A percentile compares a stretch with the other conserved stretches of the same genome.
These are phyloP conservation scores for Casuarius casuarius DNA, from an alignment of 2,113 vertebrate species.

Conservation along the genomic window DNA sequence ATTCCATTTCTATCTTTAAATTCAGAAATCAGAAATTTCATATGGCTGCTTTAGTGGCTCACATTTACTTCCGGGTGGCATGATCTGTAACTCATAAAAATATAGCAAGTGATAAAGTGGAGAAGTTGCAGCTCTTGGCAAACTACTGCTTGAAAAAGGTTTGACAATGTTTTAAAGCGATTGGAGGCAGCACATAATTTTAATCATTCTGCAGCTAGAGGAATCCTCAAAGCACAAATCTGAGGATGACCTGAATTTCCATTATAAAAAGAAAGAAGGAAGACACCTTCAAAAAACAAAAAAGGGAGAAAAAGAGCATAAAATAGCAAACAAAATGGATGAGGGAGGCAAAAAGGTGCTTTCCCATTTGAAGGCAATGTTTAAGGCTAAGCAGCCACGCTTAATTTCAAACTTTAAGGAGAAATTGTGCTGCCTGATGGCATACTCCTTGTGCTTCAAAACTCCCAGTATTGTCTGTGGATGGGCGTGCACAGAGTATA, in stretches of 20 bases:
- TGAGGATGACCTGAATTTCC: background rate
- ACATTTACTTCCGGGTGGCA: background rate
- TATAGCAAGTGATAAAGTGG: background rate
- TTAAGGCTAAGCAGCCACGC: background rate
- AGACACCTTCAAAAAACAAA: background rate
- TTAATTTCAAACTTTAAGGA: background rate
- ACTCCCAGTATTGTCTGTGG: background rate
- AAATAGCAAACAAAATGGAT: background rate
- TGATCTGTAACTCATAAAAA: background rate
- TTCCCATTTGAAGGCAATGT: background rate
- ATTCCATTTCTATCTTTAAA: background rate
- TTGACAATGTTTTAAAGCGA: background rate
- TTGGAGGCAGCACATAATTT: background rate
- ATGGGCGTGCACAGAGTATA: background rate
- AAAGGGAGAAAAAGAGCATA: fast-evolving
- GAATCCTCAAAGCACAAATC: background rate
- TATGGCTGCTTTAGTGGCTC: background rate
- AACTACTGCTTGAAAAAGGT: background rate
- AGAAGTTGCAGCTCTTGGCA: background rate
- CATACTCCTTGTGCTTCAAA: background rate
- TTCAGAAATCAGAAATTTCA: background rate
- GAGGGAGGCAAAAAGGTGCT: background rate
- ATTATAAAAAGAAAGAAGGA: background rate
- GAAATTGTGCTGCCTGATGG: background rate
- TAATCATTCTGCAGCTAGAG: background rate